Conservation (phyloP, 2,797 vertebrate species). For the Crenichthys baileyi region DNA sequence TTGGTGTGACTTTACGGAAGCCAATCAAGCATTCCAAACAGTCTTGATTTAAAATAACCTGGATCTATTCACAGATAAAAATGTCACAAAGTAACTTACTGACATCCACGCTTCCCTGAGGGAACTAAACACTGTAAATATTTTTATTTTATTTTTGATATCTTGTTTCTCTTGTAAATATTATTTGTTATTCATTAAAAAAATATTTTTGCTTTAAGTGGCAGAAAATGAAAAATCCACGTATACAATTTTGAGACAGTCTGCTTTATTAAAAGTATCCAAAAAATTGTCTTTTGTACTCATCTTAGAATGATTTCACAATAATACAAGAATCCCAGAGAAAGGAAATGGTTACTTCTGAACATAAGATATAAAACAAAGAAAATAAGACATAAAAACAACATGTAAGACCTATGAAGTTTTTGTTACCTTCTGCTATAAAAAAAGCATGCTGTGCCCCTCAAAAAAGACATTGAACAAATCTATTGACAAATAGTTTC, state of each 20-base stretch:
- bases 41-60: not conserved
- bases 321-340: not conserved
- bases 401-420: not conserved
- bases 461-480: not conserved
- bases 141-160: not conserved
- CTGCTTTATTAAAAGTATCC: not conserved
- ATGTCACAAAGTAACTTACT: constrained; percentile 5
- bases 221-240: too few species aligned
- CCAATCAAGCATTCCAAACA: constrained; percentile 10
- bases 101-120: not conserved
- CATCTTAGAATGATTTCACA: not conserved
- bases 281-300: not conserved
- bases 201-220: too few species aligned
- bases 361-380: not conserved
- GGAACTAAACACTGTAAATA: not conserved
- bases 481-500: not conserved
- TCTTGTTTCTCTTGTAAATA: not conserved
- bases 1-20: constrained; percentile 5
- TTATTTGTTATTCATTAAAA: too few species aligned
- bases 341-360: not conserved
- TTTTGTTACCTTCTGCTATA: not conserved
- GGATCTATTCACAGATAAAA: not conserved
- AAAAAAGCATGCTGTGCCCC: not conserved
- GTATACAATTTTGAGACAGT: not conserved
- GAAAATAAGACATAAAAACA: not conserved